A percentile compares a stretch with the other conserved stretches of the same genome.
Conservation (phyloP, 2,113 vertebrate genomes). For the Orientallactaga bullata region DNA sequence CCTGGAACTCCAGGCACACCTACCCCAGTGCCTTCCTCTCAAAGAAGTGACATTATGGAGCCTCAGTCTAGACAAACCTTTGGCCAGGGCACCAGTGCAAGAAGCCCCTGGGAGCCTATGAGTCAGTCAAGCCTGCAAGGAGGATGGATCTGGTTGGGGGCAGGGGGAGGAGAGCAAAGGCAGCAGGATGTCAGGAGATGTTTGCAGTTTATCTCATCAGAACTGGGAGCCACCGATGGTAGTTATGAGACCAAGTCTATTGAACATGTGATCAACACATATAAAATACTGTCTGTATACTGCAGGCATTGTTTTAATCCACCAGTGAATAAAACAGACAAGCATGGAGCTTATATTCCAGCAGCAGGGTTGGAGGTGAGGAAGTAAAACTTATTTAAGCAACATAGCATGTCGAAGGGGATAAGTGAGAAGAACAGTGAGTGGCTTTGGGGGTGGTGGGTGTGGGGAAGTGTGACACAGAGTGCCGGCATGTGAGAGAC, state of each 20-base stretch:
- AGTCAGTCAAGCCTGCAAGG: not conserved
- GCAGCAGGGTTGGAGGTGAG: not conserved
- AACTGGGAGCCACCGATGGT: not conserved
- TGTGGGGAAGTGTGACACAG: accelerated
- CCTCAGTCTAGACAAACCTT: not conserved
- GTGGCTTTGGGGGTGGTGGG: accelerated
- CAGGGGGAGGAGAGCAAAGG: not conserved
- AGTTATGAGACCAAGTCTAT: not conserved
- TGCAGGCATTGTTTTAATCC: not conserved
- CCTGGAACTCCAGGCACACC: not conserved
- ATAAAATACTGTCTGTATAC: not conserved
- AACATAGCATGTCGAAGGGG: not conserved
- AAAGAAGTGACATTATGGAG: not conserved
- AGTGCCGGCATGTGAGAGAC: not conserved
- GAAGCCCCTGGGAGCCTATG: not conserved
- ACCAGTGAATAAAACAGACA: not conserved
- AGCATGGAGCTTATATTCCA: not conserved
- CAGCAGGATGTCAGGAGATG: too few species aligned
- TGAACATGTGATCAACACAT: not conserved
- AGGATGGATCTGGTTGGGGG: not conserved
- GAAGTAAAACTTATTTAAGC: not conserved
- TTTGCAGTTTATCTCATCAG: not conserved
- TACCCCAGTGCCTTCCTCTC: not conserved
- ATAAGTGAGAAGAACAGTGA: too few species aligned
- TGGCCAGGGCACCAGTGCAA: not conserved